A percentile compares a stretch with the other conserved stretches of the same genome.
Conservation (phyloP, 1,140 invertebrate genomes). For the Acromyrmex echinatior region DNA sequence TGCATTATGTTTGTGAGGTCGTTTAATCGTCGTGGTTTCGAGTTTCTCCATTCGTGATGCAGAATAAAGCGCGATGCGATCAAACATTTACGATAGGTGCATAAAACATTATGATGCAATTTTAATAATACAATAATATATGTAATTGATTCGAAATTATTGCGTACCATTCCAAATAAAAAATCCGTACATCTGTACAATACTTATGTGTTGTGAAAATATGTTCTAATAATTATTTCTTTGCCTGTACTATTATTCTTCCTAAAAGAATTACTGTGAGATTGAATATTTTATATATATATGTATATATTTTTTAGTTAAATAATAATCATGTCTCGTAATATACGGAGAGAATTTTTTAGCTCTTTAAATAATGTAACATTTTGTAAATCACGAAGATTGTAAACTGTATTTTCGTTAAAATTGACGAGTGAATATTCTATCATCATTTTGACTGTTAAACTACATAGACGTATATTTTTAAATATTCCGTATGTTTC, state of each 20-base stretch:
- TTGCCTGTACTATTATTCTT: not conserved
- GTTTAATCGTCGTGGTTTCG: conserved; percentile 45
- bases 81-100: conserved; percentile 19
- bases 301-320: not conserved
- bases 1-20: conserved; percentile 58
- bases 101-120: conserved; percentile 27
- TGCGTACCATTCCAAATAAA: no score
- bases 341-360: not conserved
- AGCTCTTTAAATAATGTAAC: conserved; percentile 4
- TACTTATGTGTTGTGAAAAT: not conserved
- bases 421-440: conserved; percentile 20
- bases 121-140: conserved; percentile 25
- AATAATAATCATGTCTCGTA: not conserved
- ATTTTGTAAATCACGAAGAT: conserved; percentile 23
- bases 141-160: conserved; percentile 22
- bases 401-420: conserved; percentile 2
- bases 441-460: not conserved
- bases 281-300: not conserved
- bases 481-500: conserved; percentile 4
- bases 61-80: conserved; percentile 47
- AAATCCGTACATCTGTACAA: no score
- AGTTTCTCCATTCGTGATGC: conserved; percentile 38
- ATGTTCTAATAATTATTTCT: conserved; percentile 10
- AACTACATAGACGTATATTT: not conserved
- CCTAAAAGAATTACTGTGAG: not conserved